Conservation (phyloP, 2,113 vertebrate species). For the Bostrychus sinensis region DNA sequence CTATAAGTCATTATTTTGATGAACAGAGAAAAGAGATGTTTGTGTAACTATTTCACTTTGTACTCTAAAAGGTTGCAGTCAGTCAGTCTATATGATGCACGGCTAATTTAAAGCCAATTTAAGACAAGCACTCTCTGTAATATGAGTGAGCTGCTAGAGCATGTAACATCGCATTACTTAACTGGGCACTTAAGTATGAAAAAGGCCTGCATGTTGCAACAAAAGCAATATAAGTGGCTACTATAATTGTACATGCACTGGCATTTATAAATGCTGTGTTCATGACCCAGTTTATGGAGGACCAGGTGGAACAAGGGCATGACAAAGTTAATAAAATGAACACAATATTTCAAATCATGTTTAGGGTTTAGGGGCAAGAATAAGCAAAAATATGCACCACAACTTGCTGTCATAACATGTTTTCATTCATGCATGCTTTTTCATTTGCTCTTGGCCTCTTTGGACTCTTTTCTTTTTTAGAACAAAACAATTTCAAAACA, state of each 20-base stretch:
- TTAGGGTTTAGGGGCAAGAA: background rate
- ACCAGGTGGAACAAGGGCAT: conserved; percentile 7
- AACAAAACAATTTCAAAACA: too few relatives aligned
- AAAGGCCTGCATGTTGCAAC: conserved; percentile 29
- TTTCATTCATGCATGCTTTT: background rate
- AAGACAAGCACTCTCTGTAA: conserved; percentile 33
- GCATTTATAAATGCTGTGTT: conserved; percentile 20
- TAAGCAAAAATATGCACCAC: background rate
- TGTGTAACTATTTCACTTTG: conserved; percentile 28
- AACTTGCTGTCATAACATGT: background rate
- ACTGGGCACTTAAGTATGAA: conserved; percentile 44
- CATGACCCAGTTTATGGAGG: conserved; percentile 18
- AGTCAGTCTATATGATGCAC: conserved; percentile 11
- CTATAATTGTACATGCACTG: conserved; percentile 18
- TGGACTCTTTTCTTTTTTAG: too few relatives aligned
- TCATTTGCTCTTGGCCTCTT: background rate
- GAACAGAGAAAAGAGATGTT: conserved; percentile 24
- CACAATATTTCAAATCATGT: background rate
- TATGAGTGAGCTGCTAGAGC: conserved; percentile 37
- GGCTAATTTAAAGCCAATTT: conserved; percentile 42
- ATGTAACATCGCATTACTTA: conserved; percentile 41
- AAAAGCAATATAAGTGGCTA: conserved; percentile 34
- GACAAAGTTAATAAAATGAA: conserved; percentile 10
- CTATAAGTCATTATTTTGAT: conserved; percentile 63
- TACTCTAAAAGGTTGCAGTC: conserved; percentile 21